These are phyloP conservation scores for Colletes collaris DNA, from an alignment of 2,888 invertebrate genomes.

Conservation along the genomic window DNA sequence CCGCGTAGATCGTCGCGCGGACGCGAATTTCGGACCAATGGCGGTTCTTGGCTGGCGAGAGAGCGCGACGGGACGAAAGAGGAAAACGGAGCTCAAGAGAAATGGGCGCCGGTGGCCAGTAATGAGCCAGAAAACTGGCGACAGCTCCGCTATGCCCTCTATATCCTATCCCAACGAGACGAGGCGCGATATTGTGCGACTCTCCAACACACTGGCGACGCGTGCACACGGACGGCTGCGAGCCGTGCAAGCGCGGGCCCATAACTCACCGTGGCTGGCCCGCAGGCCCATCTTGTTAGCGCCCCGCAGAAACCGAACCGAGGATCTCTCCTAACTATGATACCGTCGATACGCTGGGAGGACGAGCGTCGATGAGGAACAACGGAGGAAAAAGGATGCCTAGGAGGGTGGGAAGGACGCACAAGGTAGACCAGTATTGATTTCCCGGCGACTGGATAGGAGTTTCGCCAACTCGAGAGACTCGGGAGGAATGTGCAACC, in stretches of 20 bases:
- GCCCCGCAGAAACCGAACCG: slow-evolving; percentile 70
- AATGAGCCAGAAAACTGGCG: slow-evolving; percentile 83
- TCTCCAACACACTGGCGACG: slow-evolving; percentile 9
- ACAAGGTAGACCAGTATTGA: too few species aligned
- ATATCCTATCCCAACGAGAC: slow-evolving; percentile 72
- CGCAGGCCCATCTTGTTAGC: slow-evolving; percentile 79
- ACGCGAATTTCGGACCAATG: slow-evolving; percentile 44
- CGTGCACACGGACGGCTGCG: slow-evolving; percentile 37
- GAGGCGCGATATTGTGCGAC: slow-evolving; percentile 63
- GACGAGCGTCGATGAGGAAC: slow-evolving; percentile 27
- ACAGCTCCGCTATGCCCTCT: slow-evolving; percentile 79
- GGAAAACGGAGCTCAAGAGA: slow-evolving; percentile 63
- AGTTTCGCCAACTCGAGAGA: too few species aligned
- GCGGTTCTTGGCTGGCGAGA: slow-evolving; percentile 25
- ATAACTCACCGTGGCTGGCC: slow-evolving; percentile 77
- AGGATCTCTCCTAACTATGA: slow-evolving; percentile 72
- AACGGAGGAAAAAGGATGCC: slow-evolving; percentile 22
- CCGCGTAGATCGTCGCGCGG: slow-evolving; percentile 21
- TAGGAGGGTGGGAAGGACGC: too few species aligned
- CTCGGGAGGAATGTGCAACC: too few species aligned
- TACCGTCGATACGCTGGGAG: slow-evolving; percentile 67
- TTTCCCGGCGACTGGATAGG: too few species aligned
- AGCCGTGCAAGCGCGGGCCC: slow-evolving; percentile 72
- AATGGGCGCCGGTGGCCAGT: slow-evolving; percentile 78
- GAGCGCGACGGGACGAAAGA: neutral